Evolutionary conservation across 2,888 invertebrate genomes (phyloP).

Genomic region (Sminthurides aquaticus): DNA sequence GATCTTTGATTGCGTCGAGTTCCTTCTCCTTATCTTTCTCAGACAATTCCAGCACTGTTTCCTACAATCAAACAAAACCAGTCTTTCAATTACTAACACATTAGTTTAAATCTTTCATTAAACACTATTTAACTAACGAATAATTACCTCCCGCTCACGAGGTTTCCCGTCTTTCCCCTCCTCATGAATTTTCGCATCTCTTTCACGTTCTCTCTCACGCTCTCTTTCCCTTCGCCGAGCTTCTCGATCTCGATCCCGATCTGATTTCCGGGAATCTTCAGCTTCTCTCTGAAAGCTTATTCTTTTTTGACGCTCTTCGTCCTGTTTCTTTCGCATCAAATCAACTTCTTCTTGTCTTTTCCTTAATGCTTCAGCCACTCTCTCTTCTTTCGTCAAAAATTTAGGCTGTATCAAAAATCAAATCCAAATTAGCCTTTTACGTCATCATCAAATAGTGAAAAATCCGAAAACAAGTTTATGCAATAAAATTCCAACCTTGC

Average conservation of each 20-base stretch:
- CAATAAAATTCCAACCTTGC: conserved; percentile 68
- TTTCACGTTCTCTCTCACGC: conserved; percentile 47
- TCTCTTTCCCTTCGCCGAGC: conserved; percentile 39
- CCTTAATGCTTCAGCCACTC: conserved; percentile 80
- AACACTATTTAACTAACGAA: not conserved
- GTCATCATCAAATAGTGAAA: too few species aligned
- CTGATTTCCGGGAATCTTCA: conserved; percentile 39
- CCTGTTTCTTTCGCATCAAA: conserved; percentile 63
- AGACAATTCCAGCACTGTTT: conserved; percentile 16
- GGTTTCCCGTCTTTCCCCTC: not conserved
- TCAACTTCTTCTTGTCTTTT: conserved; percentile 83
- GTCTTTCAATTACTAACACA: too few species aligned
- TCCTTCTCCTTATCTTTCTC: conserved; percentile 83
- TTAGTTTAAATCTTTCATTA: not conserved
- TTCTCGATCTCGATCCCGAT: conserved; percentile 42
- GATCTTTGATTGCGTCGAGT: conserved; percentile 87
- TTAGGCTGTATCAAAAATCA: conserved; percentile 60
- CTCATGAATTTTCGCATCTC: conserved; percentile 43
- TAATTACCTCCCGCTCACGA: not conserved
- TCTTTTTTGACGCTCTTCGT: conserved; percentile 61
- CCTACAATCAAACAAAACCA: too few species aligned
- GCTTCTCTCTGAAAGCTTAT: conserved; percentile 50
- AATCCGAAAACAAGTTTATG: not conserved
- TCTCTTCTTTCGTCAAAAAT: conserved; percentile 91
- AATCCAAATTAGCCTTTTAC: too few species aligned